Conservation (phyloP, 1,140 invertebrate species). For the Hyles euphorbiae region DNA sequence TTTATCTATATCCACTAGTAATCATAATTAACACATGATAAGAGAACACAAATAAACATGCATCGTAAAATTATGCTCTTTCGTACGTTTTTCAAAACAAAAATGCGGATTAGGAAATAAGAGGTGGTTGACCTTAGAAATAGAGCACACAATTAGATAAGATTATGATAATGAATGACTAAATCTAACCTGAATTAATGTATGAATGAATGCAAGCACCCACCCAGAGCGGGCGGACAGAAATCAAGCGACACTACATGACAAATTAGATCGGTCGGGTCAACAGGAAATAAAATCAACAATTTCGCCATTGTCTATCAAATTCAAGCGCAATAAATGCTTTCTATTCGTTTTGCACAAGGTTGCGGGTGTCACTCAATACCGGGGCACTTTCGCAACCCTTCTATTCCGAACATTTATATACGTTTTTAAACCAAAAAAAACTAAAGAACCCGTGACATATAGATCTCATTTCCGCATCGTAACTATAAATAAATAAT, state of each 20-base stretch:
- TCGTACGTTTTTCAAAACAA: too few species aligned
- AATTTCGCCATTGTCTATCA: constrained; percentile 57
- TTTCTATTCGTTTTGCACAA: constrained; percentile 66
- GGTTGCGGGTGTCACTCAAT: constrained; percentile 63
- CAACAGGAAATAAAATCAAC: constrained; percentile 42
- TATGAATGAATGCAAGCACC: too few species aligned
- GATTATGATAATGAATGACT: too few species aligned
- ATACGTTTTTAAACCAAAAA: constrained; percentile 62
- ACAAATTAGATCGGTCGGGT: constrained; percentile 23
- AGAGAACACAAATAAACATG: too few species aligned
- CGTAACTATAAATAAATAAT: constrained; percentile 66
- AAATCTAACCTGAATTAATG: too few species aligned
- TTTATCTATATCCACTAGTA: too few species aligned
- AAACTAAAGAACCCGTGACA: constrained; percentile 61
- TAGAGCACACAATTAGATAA: too few species aligned
- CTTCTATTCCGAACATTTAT: constrained; percentile 54
- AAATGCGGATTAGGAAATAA: too few species aligned
- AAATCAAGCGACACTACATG: constrained; percentile 14
- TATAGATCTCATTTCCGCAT: constrained; percentile 61
- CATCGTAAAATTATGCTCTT: too few species aligned
- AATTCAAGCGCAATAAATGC: constrained; percentile 48
- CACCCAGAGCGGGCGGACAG: too few species aligned
- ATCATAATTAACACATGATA: too few species aligned
- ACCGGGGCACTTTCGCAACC: constrained; percentile 62
- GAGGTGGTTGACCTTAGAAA: too few species aligned